A percentile compares a stretch with the other conserved stretches of the same genome.
Conservation (phyloP, 2,888 invertebrate species). For the Protonemura montana region DNA sequence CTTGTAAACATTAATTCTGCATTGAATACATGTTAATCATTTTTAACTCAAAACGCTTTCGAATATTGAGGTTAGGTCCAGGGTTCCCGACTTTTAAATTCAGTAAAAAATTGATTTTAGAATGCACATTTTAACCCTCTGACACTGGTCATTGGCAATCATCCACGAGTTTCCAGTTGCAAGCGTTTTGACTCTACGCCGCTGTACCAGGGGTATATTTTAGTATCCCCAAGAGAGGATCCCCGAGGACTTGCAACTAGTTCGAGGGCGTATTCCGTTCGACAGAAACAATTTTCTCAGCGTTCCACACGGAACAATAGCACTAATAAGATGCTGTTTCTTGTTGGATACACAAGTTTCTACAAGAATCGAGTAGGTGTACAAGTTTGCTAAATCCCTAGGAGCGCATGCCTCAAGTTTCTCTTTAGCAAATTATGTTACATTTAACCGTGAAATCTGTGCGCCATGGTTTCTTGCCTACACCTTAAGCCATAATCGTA, state of each 20-base stretch:
- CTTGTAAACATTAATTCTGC: too few relatives aligned
- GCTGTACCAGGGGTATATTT: too few relatives aligned
- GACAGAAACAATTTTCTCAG: background rate
- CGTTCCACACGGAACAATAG: background rate
- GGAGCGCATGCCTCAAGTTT: background rate
- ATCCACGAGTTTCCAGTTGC: too few relatives aligned
- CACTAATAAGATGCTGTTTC: background rate
- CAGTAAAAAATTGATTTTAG: too few relatives aligned
- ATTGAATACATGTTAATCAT: too few relatives aligned
- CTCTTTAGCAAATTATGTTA: background rate
- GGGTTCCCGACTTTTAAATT: too few relatives aligned
- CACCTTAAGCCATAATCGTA: background rate
- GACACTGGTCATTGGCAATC: too few relatives aligned
- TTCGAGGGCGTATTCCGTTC: background rate
- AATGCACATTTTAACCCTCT: too few relatives aligned
- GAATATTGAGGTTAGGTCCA: too few relatives aligned
- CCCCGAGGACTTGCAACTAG: background rate
- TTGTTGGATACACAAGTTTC: background rate
- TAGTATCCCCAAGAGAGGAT: too few relatives aligned
- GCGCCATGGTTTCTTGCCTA: background rate
- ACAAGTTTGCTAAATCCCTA: background rate
- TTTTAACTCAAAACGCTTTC: too few relatives aligned
- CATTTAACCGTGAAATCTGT: background rate
- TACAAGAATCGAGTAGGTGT: background rate
- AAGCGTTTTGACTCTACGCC: too few relatives aligned